Evolutionary conservation across 2,113 vertebrate species (phyloP), one percentile per base, ranked within the genome.

Genomic region (Oreochromis niloticus): DNA sequence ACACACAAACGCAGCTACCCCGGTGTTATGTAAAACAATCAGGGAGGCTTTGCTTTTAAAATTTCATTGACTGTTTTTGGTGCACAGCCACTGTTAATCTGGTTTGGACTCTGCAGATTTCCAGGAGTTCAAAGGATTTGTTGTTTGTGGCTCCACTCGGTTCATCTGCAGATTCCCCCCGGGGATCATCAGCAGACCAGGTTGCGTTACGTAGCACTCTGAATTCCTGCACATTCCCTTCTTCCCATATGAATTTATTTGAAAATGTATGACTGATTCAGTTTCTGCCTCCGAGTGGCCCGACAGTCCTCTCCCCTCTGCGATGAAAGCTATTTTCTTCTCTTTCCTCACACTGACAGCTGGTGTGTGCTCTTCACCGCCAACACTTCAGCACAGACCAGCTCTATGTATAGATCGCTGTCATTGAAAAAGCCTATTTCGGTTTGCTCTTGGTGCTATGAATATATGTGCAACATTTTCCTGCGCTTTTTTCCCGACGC

Each of bases 261-360:
- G 85, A 90, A 92, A 93, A 92, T 79, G 71, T 91, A 86, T 86
- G 89, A 88, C 89, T 87, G 90, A 93, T 91, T 95, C 87, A 87
- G 80, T 87, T 78, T 89, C 86, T 83, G 85, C 87, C 84, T 94
- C 90, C 82, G 82, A 6, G 32, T 91, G 84, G 91, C 90, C 85
- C 68, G 13, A 56, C 91, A 85, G 83, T 92, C 92, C 89, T 90
- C 89, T 86, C 87, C 92, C 92, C 75, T 85, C 83, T 43, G 71
- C 79, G 90, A 91, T 92, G 93, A 93, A 94, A 94, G 94, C 94
- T 93, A 94, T 94, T 94, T 94, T 94, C 90, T 90, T 89, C 90
- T 87, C 91, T 84, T 86, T 93, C 91, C 89, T 87, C 89, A 88
- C 92, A 93, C 82, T 91, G 94, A 94, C 95, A 95, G 95, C 95